Percentiles rank a stretch among this genome's conserved stretches.
These are phyloP conservation scores for Hyposoter didymator DNA, from an alignment of 2,888 invertebrate species.

Conservation along the genomic window DNA sequence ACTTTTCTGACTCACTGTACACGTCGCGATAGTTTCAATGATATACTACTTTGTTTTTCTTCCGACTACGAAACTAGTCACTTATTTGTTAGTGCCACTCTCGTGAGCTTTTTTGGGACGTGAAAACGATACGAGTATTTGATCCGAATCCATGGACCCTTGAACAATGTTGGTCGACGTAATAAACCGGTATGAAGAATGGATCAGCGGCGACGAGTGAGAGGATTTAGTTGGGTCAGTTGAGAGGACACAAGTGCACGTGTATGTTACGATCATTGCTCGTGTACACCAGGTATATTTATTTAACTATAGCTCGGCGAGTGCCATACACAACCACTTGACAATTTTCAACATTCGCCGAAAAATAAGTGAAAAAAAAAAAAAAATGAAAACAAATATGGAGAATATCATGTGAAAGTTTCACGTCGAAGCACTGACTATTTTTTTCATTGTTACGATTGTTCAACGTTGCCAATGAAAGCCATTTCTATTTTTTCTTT, in stretches of 20 bases:
- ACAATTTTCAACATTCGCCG: background rate
- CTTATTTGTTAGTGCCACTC: background rate
- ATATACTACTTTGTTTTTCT: background rate
- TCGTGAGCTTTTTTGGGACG: background rate
- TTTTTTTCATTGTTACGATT: background rate
- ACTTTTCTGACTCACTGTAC: background rate
- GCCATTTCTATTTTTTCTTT: too few species aligned
- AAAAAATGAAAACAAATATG: background rate
- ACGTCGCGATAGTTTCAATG: background rate
- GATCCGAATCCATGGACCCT: slow-evolving; percentile 4
- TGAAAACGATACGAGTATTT: background rate
- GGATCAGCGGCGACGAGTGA: slow-evolving; percentile 13
- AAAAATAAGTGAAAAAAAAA: background rate
- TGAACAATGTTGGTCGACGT: slow-evolving; percentile 9
- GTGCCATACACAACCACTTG: slow-evolving; percentile 15
- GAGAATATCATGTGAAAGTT: background rate
- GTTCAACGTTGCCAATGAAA: too few species aligned
- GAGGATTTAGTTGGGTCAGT: slow-evolving; percentile 36
- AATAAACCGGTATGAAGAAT: slow-evolving; percentile 22
- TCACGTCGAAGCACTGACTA: background rate
- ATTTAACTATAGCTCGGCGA: background rate
- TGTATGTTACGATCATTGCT: slow-evolving; percentile 14
- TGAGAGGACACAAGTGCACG: slow-evolving; percentile 18
- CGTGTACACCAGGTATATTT: slow-evolving; percentile 5
- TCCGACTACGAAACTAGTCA: background rate